Evolutionary conservation across 35 echinoderm and acorn worm genomes (phyloP), one percentile per base, ranked within the genome.

Genomic region (Chiridota heheva): DNA sequence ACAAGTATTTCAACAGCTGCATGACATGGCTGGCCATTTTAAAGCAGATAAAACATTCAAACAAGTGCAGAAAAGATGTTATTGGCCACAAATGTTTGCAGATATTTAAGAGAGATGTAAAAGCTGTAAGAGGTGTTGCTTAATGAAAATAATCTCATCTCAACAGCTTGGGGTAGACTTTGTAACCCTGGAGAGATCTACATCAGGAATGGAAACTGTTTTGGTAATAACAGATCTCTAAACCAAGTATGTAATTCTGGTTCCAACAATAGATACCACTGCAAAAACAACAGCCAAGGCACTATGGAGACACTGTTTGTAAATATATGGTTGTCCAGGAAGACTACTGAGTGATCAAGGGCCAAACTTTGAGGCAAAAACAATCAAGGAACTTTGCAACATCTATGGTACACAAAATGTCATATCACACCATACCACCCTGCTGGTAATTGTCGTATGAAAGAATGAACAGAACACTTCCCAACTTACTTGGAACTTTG

Each of bases 191-290:
- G 74, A 60, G 10, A 78, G 53, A 41, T 60, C 74, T 30, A 22
- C 74, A 78, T n/a, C n/a, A n/a, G 74, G 51, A 36, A 16, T 18
- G 25, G 74, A 78, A 61, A 37, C 25, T n/a, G 36, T 61, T 13
- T 32, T 78, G 16, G 75, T 78, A 1, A 78, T 78, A 36, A 93
- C 79, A 6, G 78, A 93, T 39, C 69, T 74, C 29, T 93, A 88
- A 37, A 88, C 90, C 26, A 93, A 88, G 69, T 83, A 42, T 36
- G 80, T 85, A 26, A 51, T 88, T n/a, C 85, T 85, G 5, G 57
- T 93, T 2, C 90, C 66, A 17, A 84, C 79, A 2, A 60, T 48
- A 39, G 73, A 92, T 42, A 78, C 36, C 25, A 78, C 75, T 82
- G 78, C 78, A 45, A 68, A 47, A 22, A 82, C 78, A 55, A 82